Base-by-base conservation (phyloP, 2,888 invertebrate genomes). In the Dusona sp. region DNA sequence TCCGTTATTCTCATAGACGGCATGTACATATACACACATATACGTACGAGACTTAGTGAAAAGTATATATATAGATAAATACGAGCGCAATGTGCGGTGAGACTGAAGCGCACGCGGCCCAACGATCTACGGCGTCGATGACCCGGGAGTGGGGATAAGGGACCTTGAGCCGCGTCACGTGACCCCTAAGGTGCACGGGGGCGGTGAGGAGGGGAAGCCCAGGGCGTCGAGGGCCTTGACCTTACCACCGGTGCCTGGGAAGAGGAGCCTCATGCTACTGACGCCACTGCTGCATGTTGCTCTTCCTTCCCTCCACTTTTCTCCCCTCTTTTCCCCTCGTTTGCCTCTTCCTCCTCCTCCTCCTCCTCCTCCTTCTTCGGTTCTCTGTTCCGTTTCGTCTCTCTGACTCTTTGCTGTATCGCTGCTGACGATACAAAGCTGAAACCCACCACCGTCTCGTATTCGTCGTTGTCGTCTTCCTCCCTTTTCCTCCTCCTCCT, bases 81-180 rank as follows among this genome's bases (percentile, higher is more conserved):
- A 36, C 36, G 51, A 29, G 68, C 80, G 64, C 80, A 72, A 79
- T 68, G 74, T 79, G 81, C 51, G 77, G 42, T 80, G 79, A 83
- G 87, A 86, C 89, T 87, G 86, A 87, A 89, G 88, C 90, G 90
- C 89, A 87, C 85, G 89, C 87, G 87, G 88, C 83, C 87, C 86
- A 78, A 83, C 82, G 87, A 79, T 79, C 68, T 68, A 61, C 61
- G 79, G 54, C 61, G 72, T 83, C 82, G 86, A 87, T 77, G 74
- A 83, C 57, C 84, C 78, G 57, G 74, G 81, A 85, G 94, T 91
- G 91, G 94, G 94, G 93, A 93, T 94, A 93, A 92, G 92, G 92
- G 95, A 95, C 95, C 95, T 95, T 95, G 95, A 94, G 94, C 93
- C 92, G 92, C 94, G 94, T 94, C 95, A 95, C 95, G 95, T 95